These are phyloP conservation scores for Dynastes grantii DNA, from an alignment of 2,888 invertebrate genomes.

Conservation along the genomic window DNA sequence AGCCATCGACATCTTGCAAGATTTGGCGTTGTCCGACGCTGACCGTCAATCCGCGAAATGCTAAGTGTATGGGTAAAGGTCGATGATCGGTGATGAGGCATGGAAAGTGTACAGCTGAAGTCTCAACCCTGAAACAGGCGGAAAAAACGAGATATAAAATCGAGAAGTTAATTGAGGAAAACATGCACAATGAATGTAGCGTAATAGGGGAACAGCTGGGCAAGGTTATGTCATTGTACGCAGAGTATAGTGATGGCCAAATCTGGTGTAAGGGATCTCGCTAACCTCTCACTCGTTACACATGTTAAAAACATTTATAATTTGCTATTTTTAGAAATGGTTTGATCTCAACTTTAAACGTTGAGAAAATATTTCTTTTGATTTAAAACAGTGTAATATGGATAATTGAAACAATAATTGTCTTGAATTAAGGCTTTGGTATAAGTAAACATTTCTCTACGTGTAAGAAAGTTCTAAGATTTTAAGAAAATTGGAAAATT, in stretches of 20 bases:
- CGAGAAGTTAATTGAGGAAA: constrained; percentile 13
- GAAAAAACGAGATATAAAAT: neutral
- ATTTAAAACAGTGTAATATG: no score
- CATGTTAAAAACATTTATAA: no score
- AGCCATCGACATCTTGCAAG: constrained; percentile 81
- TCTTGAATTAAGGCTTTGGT: no score
- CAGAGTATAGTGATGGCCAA: neutral
- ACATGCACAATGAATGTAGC: neutral
- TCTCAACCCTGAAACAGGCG: constrained; percentile 73
- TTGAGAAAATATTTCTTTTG: no score
- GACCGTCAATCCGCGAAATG: constrained; percentile 78
- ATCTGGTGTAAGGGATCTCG: neutral
- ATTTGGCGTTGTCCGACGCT: constrained; percentile 73
- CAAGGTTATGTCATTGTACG: constrained; percentile 20
- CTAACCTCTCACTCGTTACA: no score
- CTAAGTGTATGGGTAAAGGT: constrained; percentile 77
- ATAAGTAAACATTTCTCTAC: no score
- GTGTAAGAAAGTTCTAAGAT: no score
- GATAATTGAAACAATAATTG: no score
- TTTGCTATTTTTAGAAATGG: no score
- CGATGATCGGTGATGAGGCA: constrained; percentile 73
- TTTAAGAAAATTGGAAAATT: no score
- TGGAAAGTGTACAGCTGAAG: constrained; percentile 75
- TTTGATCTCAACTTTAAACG: no score
- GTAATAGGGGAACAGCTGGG: neutral